Evolutionary conservation across 2,797 vertebrate genomes (phyloP).

Genomic region (Silurus aristotelis): DNA sequence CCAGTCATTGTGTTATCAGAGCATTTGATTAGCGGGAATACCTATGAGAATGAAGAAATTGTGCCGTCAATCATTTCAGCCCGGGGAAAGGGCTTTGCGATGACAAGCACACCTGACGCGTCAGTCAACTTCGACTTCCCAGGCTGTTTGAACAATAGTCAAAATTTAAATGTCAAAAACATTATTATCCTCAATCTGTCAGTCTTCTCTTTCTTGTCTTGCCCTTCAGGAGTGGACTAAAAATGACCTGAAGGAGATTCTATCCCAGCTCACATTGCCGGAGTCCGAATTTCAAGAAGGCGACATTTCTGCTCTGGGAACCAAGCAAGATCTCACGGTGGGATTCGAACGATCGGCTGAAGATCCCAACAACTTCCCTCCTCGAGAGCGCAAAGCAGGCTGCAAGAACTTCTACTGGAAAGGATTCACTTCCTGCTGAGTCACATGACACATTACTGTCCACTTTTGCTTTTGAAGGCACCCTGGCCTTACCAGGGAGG

Average conservation of each 20-base stretch:
- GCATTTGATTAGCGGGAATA: not conserved
- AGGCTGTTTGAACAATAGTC: no score
- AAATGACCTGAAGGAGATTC: conserved; percentile 70
- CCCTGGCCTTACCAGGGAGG: conserved; percentile 28
- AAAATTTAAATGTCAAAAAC: no score
- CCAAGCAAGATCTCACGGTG: conserved; percentile 55
- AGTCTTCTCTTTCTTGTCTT: not conserved
- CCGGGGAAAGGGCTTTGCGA: not conserved
- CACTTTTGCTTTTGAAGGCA: conserved; percentile 16
- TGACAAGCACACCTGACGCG: not conserved
- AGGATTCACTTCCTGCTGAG: conserved; percentile 75
- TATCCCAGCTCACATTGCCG: conserved; percentile 71
- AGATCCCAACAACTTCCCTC: conserved; percentile 62
- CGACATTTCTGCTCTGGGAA: conserved; percentile 62
- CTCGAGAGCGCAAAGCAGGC: conserved; percentile 73
- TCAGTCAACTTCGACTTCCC: not conserved
- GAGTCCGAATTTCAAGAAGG: conserved; percentile 61
- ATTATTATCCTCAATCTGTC: not conserved
- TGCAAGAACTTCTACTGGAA: conserved; percentile 84
- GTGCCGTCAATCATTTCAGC: conserved; percentile 9
- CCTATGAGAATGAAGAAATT: not conserved
- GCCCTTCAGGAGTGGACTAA: conserved; percentile 71
- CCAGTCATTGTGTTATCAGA: not conserved
- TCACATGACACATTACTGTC: not conserved
- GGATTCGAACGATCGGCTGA: conserved; percentile 71